Evolutionary conservation across 1,140 invertebrate species (phyloP), one percentile per base, ranked within the genome.

Genomic region (Caerostris darwini): DNA sequence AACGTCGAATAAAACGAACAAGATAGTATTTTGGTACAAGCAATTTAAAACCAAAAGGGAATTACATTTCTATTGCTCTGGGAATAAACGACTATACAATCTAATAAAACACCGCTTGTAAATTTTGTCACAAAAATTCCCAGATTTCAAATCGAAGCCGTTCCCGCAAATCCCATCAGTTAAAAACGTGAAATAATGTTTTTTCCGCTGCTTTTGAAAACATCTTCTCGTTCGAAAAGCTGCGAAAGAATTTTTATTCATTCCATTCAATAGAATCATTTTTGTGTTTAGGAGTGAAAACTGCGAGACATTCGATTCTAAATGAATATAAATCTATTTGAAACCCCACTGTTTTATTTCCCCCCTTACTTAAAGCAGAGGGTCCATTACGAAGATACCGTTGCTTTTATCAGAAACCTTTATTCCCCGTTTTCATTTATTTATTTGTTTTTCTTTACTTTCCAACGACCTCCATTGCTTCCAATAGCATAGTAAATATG

Each of bases 221-320:
- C n/a, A n/a, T n/a, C 7, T 5, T n/a, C 61, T 67, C n/a, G n/a
- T 67, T 67, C 12, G 61, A n/a, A n/a, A 67, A 34, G 34, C 34
- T 34, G 3, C 17, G 17, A 5, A n/a, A 17, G n/a, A 67, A 17
- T 10, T 12, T 67, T 34, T 34, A 14, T 67, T 12, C 7, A 67
- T 67, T 67, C n/a, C 61, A 67, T 67, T 67, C 17, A 67, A 67
- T 67, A 67, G 61, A 67, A 67, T 17, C 61, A 67, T 67, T 67
- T 67, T 67, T n/a, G 61, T 67, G 61, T n/a, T 67, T 17, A 67
- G 17, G n/a, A 67, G 17, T 3, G 61, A n/a, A 67, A 34, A 5
- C n/a, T 67, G 17, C 61, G 12, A 67, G 58, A n/a, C 61, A 17
- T 67, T 67, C 61, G 12, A 12, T 67, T 67, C n/a, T 17, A 17